Percentiles rank a stretch among this genome's conserved stretches.
Evolutionary conservation across 2,113 vertebrate genomes (phyloP).

Genomic region (Nycticorax nycticorax): DNA sequence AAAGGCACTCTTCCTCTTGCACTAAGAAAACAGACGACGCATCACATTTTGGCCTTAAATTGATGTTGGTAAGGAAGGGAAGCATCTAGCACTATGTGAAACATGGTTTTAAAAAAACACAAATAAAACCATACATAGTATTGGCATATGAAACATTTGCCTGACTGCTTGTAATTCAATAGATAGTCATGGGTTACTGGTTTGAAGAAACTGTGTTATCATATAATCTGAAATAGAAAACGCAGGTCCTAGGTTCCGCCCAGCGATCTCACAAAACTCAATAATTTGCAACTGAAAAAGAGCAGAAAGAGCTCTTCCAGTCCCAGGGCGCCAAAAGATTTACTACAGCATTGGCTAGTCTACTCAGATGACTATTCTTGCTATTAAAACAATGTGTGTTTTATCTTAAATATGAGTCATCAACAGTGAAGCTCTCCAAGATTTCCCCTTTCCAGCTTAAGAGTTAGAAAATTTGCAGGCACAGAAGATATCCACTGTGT

Average conservation of each 20-base stretch:
- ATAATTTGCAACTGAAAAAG: background rate
- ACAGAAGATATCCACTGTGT: background rate
- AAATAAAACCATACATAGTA: background rate
- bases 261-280: background rate
- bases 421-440: conserved; percentile 7
- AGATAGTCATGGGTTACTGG: background rate
- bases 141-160: background rate
- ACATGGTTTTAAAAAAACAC: background rate
- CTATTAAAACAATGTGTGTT: conserved; percentile 13
- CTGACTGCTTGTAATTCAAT: background rate
- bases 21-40: background rate
- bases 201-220: background rate
- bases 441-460: conserved; percentile 1
- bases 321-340: background rate
- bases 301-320: conserved; percentile 10
- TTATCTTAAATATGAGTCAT: conserved; percentile 47
- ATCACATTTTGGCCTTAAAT: background rate
- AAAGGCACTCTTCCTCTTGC: background rate
- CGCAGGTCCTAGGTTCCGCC: background rate
- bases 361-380: background rate
- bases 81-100: background rate
- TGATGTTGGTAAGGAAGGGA: background rate
- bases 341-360: conserved; percentile 13
- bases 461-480: background rate
- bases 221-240: background rate